phyloP scores from a whole-genome alignment of 2,113 vertebrate species.

The Mirza zaza region DNA sequence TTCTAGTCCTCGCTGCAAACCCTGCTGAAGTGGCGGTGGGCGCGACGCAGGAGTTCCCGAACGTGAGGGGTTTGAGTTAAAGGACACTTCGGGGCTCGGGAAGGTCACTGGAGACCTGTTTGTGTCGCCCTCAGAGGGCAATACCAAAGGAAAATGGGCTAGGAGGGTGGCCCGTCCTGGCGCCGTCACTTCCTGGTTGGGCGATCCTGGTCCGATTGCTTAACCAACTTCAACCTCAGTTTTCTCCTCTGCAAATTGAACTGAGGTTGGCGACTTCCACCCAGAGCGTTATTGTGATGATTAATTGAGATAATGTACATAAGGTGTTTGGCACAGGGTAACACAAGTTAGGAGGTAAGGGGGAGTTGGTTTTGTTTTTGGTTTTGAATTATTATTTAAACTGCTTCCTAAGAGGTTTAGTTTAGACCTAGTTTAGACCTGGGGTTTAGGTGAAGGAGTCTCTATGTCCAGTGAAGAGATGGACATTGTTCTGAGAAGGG shows the following conservation, averaged over 20 bases:
- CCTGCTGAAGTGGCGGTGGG: background rate
- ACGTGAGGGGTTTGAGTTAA: background rate
- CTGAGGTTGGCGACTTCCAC: background rate
- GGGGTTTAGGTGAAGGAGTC: background rate
- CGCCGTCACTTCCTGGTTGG: background rate
- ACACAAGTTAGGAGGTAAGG: background rate
- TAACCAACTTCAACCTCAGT: background rate
- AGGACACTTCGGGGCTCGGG: background rate
- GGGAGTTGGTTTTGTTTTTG: background rate
- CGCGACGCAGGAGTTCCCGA: background rate
- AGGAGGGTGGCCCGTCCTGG: background rate
- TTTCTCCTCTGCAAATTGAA: background rate
- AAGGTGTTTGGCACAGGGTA: background rate
- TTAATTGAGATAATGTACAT: background rate
- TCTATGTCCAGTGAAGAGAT: background rate
- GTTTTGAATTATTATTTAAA: constrained; percentile 13
- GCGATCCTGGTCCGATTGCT: background rate
- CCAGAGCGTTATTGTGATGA: background rate
- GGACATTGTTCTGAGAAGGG: background rate
- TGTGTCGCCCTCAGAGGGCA: background rate
- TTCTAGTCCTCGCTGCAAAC: background rate
- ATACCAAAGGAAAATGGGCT: background rate
- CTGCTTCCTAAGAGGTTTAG: background rate
- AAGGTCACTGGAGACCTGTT: background rate
- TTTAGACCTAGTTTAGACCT: background rate